These are phyloP conservation scores for Psix sp. DNA, from an alignment of 1,140 invertebrate species.

Conservation along the genomic window DNA sequence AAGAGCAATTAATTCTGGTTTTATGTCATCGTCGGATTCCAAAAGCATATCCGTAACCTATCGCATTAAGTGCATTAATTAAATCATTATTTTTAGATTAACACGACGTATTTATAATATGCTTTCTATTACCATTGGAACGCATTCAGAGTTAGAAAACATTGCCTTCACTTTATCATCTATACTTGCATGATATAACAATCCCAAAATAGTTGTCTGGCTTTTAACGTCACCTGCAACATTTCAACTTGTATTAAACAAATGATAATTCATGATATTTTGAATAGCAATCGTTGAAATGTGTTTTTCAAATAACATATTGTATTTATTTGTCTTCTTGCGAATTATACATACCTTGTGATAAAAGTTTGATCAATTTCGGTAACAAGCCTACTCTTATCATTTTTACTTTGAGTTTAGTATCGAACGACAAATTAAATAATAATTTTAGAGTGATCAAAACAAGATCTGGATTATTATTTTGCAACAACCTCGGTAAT, in stretches of 20 bases:
- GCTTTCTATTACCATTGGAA: constrained; percentile 83
- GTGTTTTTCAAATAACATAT: no score
- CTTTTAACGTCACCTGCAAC: constrained; percentile 86
- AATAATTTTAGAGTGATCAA: constrained; percentile 91
- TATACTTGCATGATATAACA: constrained; percentile 96
- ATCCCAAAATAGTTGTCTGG: constrained; percentile 89
- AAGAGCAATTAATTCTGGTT: constrained; percentile 89
- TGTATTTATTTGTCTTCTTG: no score
- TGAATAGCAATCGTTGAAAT: no score
- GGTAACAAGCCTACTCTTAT: constrained; percentile 92
- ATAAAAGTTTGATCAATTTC: constrained; percentile 90
- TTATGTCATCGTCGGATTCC: constrained; percentile 83
- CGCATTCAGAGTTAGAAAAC: constrained; percentile 97
- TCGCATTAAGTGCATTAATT: constrained; percentile 36
- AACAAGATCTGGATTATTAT: constrained; percentile 88
- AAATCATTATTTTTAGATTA: constrained; percentile 39
- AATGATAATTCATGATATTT: background rate
- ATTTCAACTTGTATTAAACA: constrained; percentile 16
- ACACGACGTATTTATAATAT: constrained; percentile 12
- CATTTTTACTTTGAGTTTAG: constrained; percentile 90
- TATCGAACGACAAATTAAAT: constrained; percentile 98
- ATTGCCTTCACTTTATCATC: constrained; percentile 96
- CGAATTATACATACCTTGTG: constrained; percentile 76
- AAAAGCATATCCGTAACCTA: constrained; percentile 86
- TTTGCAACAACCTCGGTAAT: constrained; percentile 84